phyloP scores from a whole-genome alignment of 2,113 vertebrate species.

The Neolamprologus kungweensis region DNA sequence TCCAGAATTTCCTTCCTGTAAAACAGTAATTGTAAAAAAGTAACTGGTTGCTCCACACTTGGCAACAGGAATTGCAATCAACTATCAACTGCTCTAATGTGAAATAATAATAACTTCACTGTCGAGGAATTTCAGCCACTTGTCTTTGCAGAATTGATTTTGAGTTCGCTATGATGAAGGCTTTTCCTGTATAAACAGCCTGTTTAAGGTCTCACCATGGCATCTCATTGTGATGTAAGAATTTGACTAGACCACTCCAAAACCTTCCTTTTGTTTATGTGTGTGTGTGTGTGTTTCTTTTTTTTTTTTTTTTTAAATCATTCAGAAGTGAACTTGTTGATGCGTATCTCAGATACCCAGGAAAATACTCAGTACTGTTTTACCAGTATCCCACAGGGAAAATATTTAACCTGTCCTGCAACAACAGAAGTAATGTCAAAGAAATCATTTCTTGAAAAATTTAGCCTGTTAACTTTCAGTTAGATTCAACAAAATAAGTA shows the following conservation, averaged over 20 bases:
- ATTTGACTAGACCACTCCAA: neutral
- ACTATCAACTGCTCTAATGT: neutral
- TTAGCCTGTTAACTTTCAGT: neutral
- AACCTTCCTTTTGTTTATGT: neutral
- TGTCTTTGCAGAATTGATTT: neutral
- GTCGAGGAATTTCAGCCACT: rapidly evolving
- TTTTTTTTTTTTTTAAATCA: neutral
- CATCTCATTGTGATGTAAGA: neutral
- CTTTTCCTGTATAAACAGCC: neutral
- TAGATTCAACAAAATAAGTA: neutral
- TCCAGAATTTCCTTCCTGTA: neutral
- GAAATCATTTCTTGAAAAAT: neutral
- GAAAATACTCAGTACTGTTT: neutral
- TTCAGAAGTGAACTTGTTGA: neutral
- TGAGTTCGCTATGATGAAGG: neutral
- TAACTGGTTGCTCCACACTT: neutral
- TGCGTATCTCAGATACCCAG: neutral
- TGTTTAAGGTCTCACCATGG: neutral
- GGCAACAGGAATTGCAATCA: neutral
- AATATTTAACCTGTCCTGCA: neutral
- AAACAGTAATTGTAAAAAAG: neutral
- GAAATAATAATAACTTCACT: neutral
- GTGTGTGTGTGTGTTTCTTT: neutral
- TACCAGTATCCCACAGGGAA: neutral
- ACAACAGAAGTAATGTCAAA: neutral